Conservation (phyloP, 2,888 invertebrate species). For the Endomychus coccineus region DNA sequence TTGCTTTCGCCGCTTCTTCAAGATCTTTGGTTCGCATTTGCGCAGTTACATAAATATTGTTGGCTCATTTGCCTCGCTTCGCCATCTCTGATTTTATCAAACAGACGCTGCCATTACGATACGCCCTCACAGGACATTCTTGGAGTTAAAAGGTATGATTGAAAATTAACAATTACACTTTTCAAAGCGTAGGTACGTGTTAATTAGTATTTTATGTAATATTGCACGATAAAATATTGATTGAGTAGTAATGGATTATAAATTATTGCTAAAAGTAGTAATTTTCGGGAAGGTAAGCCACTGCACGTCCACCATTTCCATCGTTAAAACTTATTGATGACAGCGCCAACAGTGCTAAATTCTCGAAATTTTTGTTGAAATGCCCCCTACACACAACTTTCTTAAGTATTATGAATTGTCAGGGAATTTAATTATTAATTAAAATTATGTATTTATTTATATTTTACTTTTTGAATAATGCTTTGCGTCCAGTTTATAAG, state of each 20-base stretch:
- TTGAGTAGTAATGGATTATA: no score
- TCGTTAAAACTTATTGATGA: slow-evolving; percentile 50
- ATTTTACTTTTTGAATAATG: slow-evolving; percentile 7
- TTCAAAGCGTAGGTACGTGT: slow-evolving; percentile 1
- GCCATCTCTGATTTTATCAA: slow-evolving; percentile 45
- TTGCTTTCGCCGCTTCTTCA: no score
- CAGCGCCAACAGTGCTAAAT: slow-evolving; percentile 64
- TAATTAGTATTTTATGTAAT: no score
- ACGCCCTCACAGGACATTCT: slow-evolving; percentile 54
- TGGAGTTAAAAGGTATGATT: slow-evolving; percentile 42
- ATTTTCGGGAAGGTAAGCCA: no score
- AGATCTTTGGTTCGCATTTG: no score
- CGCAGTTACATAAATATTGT: no score
- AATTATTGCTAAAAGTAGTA: no score
- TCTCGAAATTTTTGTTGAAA: slow-evolving; percentile 58
- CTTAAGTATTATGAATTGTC: slow-evolving; percentile 33
- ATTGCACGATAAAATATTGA: no score
- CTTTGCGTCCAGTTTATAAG: slow-evolving; percentile 26
- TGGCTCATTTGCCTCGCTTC: slow-evolving; percentile 26
- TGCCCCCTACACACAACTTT: slow-evolving; percentile 52
- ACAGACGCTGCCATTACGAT: slow-evolving; percentile 44
- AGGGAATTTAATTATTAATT: neutral
- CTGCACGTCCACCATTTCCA: slow-evolving; percentile 2
- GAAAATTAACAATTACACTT: slow-evolving; percentile 4
- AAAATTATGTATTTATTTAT: slow-evolving; percentile 2